Evolutionary conservation across 2,888 invertebrate species (phyloP).

Genomic region (Uloborus plumipes): DNA sequence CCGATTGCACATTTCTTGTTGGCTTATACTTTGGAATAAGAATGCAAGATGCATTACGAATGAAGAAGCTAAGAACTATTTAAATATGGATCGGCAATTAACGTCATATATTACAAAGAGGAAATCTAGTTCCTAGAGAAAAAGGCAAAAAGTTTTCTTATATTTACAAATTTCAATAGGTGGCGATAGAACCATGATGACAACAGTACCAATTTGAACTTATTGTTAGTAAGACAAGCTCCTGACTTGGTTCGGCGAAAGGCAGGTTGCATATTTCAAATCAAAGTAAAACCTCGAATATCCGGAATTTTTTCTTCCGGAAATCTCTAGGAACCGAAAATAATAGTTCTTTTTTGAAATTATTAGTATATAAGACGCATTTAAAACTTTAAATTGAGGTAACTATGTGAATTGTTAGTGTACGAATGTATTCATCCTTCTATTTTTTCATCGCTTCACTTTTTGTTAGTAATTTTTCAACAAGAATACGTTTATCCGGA

Average conservation of each 20-base stretch:
- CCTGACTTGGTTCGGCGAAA: not conserved
- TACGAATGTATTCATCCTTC: too few relatives aligned
- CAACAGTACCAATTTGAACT: not conserved
- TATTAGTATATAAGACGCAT: too few relatives aligned
- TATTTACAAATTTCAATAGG: constrained; percentile 44
- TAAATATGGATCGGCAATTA: constrained; percentile 63
- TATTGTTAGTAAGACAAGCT: not conserved
- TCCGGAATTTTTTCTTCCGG: too few relatives aligned
- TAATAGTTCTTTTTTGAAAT: too few relatives aligned
- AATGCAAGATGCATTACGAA: constrained; percentile 47
- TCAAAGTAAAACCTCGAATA: too few relatives aligned
- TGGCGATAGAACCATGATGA: constrained; percentile 32
- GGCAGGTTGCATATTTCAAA: constrained; percentile 2
- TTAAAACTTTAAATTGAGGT: too few relatives aligned
- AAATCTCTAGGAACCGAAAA: too few relatives aligned
- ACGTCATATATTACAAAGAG: constrained; percentile 61
- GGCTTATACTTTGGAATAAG: constrained; percentile 15
- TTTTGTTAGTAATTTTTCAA: too few relatives aligned
- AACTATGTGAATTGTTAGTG: too few relatives aligned
- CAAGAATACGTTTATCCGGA: too few relatives aligned
- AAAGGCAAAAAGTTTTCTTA: constrained; percentile 46
- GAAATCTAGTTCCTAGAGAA: constrained; percentile 54
- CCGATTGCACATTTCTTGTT: constrained; percentile 35
- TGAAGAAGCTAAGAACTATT: constrained; percentile 41
- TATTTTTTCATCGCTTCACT: too few relatives aligned